phyloP scores from a whole-genome alignment of 37 sponge, comb jelly and placozoan species.

The Diacarnus erythraeanus region DNA sequence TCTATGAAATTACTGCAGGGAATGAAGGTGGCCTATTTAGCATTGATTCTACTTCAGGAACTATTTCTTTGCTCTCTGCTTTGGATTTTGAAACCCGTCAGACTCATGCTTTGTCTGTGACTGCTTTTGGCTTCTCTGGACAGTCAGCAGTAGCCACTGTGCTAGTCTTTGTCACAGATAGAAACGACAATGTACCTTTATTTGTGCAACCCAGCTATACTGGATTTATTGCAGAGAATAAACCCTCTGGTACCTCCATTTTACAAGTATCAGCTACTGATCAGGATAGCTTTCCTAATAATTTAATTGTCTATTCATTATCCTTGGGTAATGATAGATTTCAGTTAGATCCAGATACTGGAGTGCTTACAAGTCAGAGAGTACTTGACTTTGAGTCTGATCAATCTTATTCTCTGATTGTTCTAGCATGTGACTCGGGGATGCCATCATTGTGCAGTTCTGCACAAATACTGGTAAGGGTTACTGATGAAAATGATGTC shows the following conservation, averaged over 20 bases:
- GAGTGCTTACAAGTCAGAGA: conserved; percentile 21
- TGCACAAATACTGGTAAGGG: conserved; percentile 17
- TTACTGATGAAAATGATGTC: conserved; percentile 52
- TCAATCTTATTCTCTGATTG: conserved; percentile 15
- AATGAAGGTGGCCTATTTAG: conserved; percentile 14
- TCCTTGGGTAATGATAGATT: not conserved
- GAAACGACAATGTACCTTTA: conserved; percentile 62
- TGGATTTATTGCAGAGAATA: conserved; percentile 40
- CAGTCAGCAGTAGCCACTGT: conserved; percentile 44
- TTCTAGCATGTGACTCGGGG: conserved; percentile 50
- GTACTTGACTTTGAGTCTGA: conserved; percentile 39
- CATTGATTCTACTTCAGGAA: conserved; percentile 17
- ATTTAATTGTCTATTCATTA: conserved; percentile 28
- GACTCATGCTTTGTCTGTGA: conserved; percentile 35
- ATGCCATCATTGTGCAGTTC: conserved; percentile 17
- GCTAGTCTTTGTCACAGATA: conserved; percentile 23
- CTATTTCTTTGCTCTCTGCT: not conserved
- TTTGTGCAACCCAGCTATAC: conserved; percentile 20
- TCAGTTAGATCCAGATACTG: conserved; percentile 23
- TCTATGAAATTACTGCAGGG: conserved; percentile 51
- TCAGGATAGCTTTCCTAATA: conserved; percentile 36
- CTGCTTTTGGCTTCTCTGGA: conserved; percentile 35
- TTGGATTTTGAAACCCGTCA: conserved; percentile 53
- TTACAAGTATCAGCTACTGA: conserved; percentile 36
- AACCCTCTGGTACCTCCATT: conserved; percentile 8